phyloP scores from a whole-genome alignment of 2,797 vertebrate genomes.

The Arremon aurantiirostris region DNA sequence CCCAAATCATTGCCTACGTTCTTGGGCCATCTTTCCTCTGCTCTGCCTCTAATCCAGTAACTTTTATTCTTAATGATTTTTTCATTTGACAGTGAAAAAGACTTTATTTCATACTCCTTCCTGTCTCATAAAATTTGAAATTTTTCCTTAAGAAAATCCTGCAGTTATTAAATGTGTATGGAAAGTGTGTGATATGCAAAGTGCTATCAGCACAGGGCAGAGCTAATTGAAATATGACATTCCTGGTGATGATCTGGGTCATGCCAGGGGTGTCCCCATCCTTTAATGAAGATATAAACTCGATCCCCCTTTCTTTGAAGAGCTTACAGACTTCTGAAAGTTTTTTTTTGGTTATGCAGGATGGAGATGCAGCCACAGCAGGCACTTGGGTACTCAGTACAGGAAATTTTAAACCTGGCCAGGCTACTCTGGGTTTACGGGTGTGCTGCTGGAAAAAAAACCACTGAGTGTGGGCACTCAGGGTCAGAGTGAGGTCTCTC shows the following conservation, averaged over 20 bases:
- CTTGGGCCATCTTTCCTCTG: neutral
- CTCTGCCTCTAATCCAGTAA: neutral
- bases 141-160: slow-evolving; percentile 10
- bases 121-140: neutral
- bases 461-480: no score
- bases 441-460: neutral
- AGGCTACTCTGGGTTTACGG: neutral
- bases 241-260: neutral
- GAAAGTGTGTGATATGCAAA: neutral
- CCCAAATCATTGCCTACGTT: neutral
- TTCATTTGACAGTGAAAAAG: neutral
- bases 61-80: slow-evolving; percentile 15
- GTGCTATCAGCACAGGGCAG: neutral
- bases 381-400: fast-evolving
- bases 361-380: neutral
- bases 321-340: neutral
- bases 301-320: neutral
- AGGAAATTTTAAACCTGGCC: neutral
- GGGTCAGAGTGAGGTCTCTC: fast-evolving
- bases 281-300: neutral
- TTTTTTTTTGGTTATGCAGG: neutral
- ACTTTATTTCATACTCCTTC: neutral
- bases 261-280: neutral
- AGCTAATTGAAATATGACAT: slow-evolving; percentile 43
- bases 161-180: neutral